Conservation (phyloP, 2,888 invertebrate genomes). For the Rotaria socialis region DNA sequence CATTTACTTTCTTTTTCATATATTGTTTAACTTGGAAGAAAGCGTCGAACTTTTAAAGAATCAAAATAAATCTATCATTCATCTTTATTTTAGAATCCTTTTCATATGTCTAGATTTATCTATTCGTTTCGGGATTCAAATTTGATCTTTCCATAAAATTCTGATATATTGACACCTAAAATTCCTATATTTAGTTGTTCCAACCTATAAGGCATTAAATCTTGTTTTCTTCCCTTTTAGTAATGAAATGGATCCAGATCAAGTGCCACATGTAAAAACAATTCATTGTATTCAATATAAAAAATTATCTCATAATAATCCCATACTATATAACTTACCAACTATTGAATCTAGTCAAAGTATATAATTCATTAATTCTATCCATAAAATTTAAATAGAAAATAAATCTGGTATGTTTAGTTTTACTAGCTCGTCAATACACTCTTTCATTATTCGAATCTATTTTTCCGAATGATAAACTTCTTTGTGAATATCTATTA, state of each 20-base stretch:
- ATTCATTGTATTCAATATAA: conserved; percentile 23
- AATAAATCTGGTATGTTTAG: neutral
- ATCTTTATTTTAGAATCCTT: too few relatives aligned
- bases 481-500: neutral
- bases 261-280: neutral
- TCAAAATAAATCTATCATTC: too few relatives aligned
- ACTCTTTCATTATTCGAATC: neutral
- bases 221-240: neutral
- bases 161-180: too few relatives aligned
- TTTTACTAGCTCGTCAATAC: neutral
- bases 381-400: too few relatives aligned
- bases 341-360: neutral
- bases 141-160: too few relatives aligned
- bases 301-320: neutral
- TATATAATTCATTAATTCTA: neutral
- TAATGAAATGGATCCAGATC: neutral
- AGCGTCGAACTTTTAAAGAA: too few relatives aligned
- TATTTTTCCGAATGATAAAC: conserved; percentile 10
- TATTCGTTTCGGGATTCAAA: too few relatives aligned
- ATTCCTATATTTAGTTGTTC: too few relatives aligned
- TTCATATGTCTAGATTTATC: too few relatives aligned
- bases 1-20: too few relatives aligned
- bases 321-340: neutral
- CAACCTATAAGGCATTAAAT: too few relatives aligned
- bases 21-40: too few relatives aligned